Evolutionary conservation across 2,888 invertebrate genomes (phyloP), one percentile per base, ranked within the genome.

Genomic region (Myopa testacea): DNA sequence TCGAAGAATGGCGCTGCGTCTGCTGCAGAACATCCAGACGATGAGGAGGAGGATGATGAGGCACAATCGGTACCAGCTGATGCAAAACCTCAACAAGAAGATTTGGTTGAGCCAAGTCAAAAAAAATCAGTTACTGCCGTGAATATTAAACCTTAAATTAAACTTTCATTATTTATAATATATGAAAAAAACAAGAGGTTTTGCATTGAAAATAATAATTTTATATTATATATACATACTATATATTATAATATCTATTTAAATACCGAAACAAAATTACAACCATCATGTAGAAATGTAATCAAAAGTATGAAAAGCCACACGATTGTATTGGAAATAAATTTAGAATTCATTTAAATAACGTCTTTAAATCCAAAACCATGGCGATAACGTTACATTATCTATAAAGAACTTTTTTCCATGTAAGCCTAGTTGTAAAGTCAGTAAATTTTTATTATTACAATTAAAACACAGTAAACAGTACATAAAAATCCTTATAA

Each of bases 61-160:
- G 7, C 84, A 89, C 80, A 90, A 90, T 84, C 86, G 89, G 84
- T 90, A 87, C 83, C 84, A 69, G 83, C 83, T 12, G 82, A 79
- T 45, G 85, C 72, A 40, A 81, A 80, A 74, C 79, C 82, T 34
- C 82, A 82, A 10, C 70, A 80, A 10, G 84, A 84, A 69, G 84
- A 82, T 68, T 82, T 81, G 75, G 79, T 78, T 34, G 88, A 87
- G 80, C 88, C 88, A 69, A 87, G 87, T 79, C 85, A 86, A 73
- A 88, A 89, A 78, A 89, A 88, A 82, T 71, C 85, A 26, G 71
- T 85, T 34, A 76, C 81, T 62, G 84, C 82, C 34, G 86, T 85
- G 55, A 82, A 75, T 12, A 58, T 68, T 10, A 37, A 75, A 69
- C 60, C 58, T 60, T 58, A 65, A 65, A 65, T 34, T 52, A 45